Base-by-base conservation (phyloP, 1,140 invertebrate genomes). In the Dufourea novaeangliae region DNA sequence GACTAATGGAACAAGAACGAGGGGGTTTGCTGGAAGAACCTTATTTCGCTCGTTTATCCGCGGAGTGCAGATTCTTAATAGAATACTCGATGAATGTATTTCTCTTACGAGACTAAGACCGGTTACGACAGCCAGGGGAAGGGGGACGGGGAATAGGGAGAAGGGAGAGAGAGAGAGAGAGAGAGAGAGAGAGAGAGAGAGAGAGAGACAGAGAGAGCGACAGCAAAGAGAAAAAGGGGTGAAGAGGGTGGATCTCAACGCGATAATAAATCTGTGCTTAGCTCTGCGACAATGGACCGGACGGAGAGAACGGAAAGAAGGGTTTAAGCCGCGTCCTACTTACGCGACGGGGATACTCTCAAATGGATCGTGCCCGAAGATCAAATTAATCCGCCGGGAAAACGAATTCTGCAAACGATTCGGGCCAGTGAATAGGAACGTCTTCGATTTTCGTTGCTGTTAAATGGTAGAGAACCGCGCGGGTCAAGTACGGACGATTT, bases 51-150 rank as follows among this genome's bases (percentile, higher is more conserved):
- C 84, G 85, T 86, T 86, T 83, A 87, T 87, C 85, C 85, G 79
- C 74, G 77, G 82, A 87, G 82, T 82, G 87, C 81, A 87, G 85
- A 87, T 88, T 88, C 87, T 87, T 88, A 88, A 88, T 88, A 88
- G 87, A 88, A 88, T 88, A 87, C 86, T 88, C 87, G 87, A 89
- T 89, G 88, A 89, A 89, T 87, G 86, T 86, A 88, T 88, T 89
- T 87, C 86, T 88, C 86, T 87, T 88, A 80, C 81, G 83, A 80
- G 87, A 81, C 80, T 80, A 78, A 79, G 83, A 82, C 82, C 79
- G 77, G 86, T 82, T 83, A 83, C 77, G 68, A 64, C 54, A 76
- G 64, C 73, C 68, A 66, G 25, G 57, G 74, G 74, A 54, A 56
- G 56, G 41, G 59, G 25, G n/a, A 59, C 29, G 62, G 37, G 56